phyloP scores from a whole-genome alignment of 2,888 invertebrate genomes.

The Hartigia nigra region DNA sequence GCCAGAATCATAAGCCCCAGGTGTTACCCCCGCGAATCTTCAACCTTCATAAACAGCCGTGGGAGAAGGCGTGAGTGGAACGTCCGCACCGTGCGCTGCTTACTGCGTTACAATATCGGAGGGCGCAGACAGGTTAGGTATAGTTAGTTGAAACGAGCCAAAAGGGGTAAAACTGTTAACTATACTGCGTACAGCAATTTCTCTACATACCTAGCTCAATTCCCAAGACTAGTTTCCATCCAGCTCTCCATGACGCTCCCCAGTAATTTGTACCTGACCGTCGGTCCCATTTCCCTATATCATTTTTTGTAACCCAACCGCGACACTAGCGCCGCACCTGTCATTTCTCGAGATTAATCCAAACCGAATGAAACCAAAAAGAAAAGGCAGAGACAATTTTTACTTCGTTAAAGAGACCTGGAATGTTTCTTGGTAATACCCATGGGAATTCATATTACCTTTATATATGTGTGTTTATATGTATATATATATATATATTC shows the following conservation, averaged over 20 bases:
- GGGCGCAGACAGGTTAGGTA: not conserved
- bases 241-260: conserved; percentile 31
- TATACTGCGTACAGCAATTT: conserved; percentile 41
- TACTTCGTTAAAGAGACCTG: not conserved
- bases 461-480: not conserved
- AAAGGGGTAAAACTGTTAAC: conserved; percentile 39
- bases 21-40: conserved; percentile 55
- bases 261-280: conserved; percentile 52
- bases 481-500: too few species aligned
- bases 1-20: conserved; percentile 57
- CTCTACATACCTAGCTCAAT: conserved; percentile 50
- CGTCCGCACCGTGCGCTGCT: not conserved
- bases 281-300: conserved; percentile 37
- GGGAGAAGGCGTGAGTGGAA: conserved; percentile 9
- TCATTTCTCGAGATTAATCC: conserved; percentile 22
- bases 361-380: conserved; percentile 32
- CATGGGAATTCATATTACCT: not conserved
- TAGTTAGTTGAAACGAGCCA: conserved; percentile 1
- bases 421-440: not conserved
- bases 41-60: conserved; percentile 52
- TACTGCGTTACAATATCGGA: conserved; percentile 3
- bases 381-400: conserved; percentile 17
- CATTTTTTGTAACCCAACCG: conserved; percentile 44
- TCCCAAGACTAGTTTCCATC: conserved; percentile 58
- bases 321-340: conserved; percentile 15